phyloP scores from a whole-genome alignment of 2,797 vertebrate species.

The Menidia menidia region DNA sequence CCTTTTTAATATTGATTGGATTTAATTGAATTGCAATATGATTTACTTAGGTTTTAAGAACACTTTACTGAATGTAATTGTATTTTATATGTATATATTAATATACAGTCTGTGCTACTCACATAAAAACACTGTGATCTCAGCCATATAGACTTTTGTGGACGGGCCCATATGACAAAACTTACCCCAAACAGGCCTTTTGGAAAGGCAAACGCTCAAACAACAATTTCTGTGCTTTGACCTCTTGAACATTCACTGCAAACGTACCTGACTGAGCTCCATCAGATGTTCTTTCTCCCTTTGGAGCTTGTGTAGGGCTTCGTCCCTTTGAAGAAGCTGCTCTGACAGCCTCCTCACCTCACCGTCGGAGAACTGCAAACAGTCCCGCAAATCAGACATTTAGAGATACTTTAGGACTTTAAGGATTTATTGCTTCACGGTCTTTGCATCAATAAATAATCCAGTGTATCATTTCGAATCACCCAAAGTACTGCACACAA shows the following conservation, averaged over 20 bases:
- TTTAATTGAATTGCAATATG: too few species aligned
- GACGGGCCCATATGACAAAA: too few species aligned
- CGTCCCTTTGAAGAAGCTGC: constrained; percentile 72
- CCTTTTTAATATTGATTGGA: too few species aligned
- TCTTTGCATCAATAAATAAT: background rate
- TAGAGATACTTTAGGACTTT: background rate
- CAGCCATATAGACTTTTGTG: too few species aligned
- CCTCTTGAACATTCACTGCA: background rate
- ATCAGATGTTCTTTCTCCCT: constrained; percentile 82
- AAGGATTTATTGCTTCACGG: background rate
- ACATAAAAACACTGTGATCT: too few species aligned
- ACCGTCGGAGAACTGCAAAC: constrained; percentile 63
- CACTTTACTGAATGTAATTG: too few species aligned
- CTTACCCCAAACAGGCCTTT: background rate
- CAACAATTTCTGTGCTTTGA: background rate
- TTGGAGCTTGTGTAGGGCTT: constrained; percentile 75
- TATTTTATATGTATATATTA: too few species aligned
- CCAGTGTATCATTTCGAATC: background rate
- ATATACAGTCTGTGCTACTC: too few species aligned
- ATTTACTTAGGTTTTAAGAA: too few species aligned
- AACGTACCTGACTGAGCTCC: constrained; percentile 81
- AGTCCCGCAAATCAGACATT: background rate
- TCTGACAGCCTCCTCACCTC: constrained; percentile 74
- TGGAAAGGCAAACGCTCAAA: background rate
- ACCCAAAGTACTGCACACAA: background rate